Percentiles rank a stretch among this genome's conserved stretches.
These are phyloP conservation scores for Acinonyx jubatus DNA, from an alignment of 2,113 vertebrate genomes.

Conservation along the genomic window DNA sequence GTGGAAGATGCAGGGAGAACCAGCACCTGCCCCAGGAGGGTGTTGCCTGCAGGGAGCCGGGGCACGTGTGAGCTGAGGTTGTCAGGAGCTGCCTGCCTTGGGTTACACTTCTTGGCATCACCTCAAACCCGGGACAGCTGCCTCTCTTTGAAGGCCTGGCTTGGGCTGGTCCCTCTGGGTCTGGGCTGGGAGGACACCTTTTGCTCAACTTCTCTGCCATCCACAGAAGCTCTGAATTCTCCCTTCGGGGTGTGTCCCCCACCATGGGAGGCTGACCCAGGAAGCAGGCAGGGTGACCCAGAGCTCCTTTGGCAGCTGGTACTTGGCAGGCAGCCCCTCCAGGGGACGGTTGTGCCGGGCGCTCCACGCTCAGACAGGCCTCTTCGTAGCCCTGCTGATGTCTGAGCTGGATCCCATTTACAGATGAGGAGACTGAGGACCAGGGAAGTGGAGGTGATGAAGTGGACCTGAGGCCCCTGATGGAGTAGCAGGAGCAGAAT, in stretches of 20 bases:
- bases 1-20: not conserved
- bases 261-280: not conserved
- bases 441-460: not conserved
- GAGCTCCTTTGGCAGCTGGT: not conserved
- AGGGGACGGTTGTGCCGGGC: not conserved
- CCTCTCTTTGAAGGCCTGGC: not conserved
- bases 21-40: not conserved
- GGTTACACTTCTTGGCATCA: not conserved
- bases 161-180: not conserved
- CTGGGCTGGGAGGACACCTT: not conserved
- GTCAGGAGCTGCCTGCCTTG: not conserved
- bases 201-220: not conserved
- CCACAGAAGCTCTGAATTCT: not conserved
- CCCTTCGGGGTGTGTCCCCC: too few relatives aligned
- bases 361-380: not conserved
- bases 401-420: not conserved
- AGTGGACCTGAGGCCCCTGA: not conserved
- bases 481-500: accelerated
- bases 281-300: not conserved
- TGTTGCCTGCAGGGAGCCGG: accelerated
- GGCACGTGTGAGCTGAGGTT: not conserved
- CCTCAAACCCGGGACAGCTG: not conserved
- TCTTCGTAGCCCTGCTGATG: not conserved
- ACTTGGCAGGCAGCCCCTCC: not conserved
- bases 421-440: not conserved